Evolutionary conservation across 2,113 vertebrate species (phyloP).

Genomic region (Acanthochromis polyacanthus): DNA sequence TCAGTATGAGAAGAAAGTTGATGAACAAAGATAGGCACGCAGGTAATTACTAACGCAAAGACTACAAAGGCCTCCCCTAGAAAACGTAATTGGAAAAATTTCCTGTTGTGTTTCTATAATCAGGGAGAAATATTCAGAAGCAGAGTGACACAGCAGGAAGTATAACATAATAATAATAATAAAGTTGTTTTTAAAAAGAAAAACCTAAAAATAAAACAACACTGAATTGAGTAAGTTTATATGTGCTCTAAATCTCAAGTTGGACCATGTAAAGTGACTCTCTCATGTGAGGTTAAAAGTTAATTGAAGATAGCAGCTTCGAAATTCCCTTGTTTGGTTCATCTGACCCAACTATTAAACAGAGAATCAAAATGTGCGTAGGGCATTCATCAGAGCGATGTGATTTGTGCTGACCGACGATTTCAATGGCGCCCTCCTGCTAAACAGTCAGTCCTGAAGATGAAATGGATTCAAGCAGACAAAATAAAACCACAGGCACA

Average conservation of each 20-base stretch:
- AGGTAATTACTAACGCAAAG: slow-evolving; percentile 47
- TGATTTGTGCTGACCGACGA: slow-evolving; percentile 11
- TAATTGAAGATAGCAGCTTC: slow-evolving; percentile 27
- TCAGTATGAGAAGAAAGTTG: slow-evolving; percentile 47
- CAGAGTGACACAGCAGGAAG: slow-evolving; percentile 4
- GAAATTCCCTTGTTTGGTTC: slow-evolving; percentile 15
- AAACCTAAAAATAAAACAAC: neutral
- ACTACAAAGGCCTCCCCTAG: slow-evolving; percentile 38
- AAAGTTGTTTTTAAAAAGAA: neutral
- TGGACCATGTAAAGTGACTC: neutral
- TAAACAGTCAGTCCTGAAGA: slow-evolving; percentile 44
- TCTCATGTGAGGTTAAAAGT: neutral
- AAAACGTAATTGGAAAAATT: slow-evolving; percentile 63
- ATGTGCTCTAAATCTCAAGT: slow-evolving; percentile 11
- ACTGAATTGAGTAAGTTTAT: slow-evolving; percentile 3
- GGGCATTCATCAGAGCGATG: slow-evolving; percentile 10
- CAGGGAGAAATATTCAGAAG: slow-evolving; percentile 34
- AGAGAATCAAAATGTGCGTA: slow-evolving; percentile 23
- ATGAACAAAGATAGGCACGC: slow-evolving; percentile 54
- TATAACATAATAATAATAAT: slow-evolving; percentile 10
- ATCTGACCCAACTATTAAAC: slow-evolving; percentile 11
- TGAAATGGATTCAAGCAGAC: slow-evolving; percentile 3
- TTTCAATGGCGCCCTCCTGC: slow-evolving; percentile 36
- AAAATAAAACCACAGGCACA: slow-evolving; percentile 34
- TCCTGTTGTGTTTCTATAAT: slow-evolving; percentile 54